A percentile compares a stretch with the other conserved stretches of the same genome.
phyloP scores from a whole-genome alignment of 1,140 invertebrate species.

The Aphidius gifuensis region DNA sequence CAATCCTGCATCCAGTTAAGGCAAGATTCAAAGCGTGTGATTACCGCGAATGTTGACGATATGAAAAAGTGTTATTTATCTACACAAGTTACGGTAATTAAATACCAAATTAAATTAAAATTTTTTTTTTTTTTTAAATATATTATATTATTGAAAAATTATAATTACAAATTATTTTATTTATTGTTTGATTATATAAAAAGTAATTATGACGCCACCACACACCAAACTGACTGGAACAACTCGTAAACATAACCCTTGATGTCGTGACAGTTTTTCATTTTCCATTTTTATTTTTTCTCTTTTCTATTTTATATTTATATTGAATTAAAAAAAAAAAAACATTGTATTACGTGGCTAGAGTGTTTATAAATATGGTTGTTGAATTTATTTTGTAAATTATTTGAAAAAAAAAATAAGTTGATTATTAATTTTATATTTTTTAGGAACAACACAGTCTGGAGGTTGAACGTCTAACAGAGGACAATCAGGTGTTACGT shows the following conservation, averaged over 20 bases:
- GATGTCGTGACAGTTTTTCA: slow-evolving; percentile 15
- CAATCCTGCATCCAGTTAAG: too few species aligned
- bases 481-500: slow-evolving; percentile 72
- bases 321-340: slow-evolving; percentile 4
- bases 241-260: slow-evolving; percentile 17
- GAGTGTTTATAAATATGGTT: too few species aligned
- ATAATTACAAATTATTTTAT: too few species aligned
- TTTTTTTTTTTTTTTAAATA: too few species aligned
- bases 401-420: too few species aligned
- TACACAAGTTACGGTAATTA: slow-evolving; percentile 29
- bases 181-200: too few species aligned
- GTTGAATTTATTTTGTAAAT: too few species aligned
- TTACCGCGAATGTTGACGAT: slow-evolving; percentile 23
- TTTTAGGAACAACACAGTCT: slow-evolving; percentile 60
- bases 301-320: slow-evolving; percentile 2
- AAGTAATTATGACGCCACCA: too few species aligned
- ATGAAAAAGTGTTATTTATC: slow-evolving; percentile 36
- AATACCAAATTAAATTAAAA: background rate
- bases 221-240: too few species aligned
- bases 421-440: background rate
- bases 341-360: too few species aligned
- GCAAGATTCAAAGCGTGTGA: slow-evolving; percentile 23
- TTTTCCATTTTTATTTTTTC: background rate
- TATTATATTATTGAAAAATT: too few species aligned
- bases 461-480: slow-evolving; percentile 65